A percentile compares a stretch with the other conserved stretches of the same genome.
Evolutionary conservation across 2,797 vertebrate species (phyloP).

Genomic region (Myripristis jacobus): DNA sequence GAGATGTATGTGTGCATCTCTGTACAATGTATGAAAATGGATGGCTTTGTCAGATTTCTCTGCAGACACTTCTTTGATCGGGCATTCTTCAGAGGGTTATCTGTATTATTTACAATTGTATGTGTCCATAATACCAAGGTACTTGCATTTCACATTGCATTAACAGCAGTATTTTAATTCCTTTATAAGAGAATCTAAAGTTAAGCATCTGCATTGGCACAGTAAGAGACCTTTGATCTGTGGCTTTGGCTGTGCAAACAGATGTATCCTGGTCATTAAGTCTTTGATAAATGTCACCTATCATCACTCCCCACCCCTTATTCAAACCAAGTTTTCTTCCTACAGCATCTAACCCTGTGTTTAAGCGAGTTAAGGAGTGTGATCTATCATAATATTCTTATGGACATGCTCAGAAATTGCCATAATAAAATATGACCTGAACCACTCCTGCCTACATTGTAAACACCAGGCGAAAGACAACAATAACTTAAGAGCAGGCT

Average conservation of each 20-base stretch:
- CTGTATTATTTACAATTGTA: conserved; percentile 42
- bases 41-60: conserved; percentile 43
- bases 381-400: conserved; percentile 50
- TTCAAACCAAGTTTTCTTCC: conserved; percentile 70
- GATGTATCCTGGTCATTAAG: conserved; percentile 78
- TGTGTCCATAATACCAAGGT: conserved; percentile 33
- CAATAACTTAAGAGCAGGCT: conserved; percentile 6
- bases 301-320: conserved; percentile 73
- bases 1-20: conserved; percentile 57
- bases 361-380: conserved; percentile 19
- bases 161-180: conserved; percentile 16
- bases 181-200: conserved; percentile 24
- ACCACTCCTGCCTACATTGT: conserved; percentile 16
- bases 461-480: conserved; percentile 12
- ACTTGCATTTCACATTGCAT: conserved; percentile 38
- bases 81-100: conserved; percentile 17
- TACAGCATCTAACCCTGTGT: conserved; percentile 36
- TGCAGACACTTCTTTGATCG: conserved; percentile 23
- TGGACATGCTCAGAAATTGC: conserved; percentile 33
- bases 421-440: conserved; percentile 38
- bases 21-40: conserved; percentile 48
- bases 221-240: conserved; percentile 69
- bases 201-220: conserved; percentile 37
- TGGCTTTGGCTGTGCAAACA: conserved; percentile 78
- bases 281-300: conserved; percentile 68